Base-by-base conservation (phyloP, 2,888 invertebrate genomes). In the Hyposoter didymator region DNA sequence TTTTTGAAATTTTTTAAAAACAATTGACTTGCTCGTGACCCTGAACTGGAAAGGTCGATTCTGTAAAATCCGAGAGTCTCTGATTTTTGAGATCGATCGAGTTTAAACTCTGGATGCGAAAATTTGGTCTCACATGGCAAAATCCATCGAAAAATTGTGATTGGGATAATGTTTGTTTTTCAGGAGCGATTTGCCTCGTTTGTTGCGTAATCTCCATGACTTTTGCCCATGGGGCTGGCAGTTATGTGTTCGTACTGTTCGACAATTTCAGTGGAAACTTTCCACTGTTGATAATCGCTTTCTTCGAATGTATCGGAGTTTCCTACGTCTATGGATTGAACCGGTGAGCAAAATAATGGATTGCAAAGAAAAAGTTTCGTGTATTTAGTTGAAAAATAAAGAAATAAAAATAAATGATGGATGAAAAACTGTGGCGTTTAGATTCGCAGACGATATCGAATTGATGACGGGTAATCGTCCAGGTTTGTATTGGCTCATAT, bases 181-280 rank as follows among this genome's bases (percentile, higher is more conserved):
- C 90, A 95, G 95, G 95, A 76, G 94, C 94, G 0, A 94, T 99
- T 47, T 99, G 99, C 93, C 94, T 96, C 28, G 94, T 96, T 0
- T 98, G 98, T 94, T 98, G 98, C 92, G 80, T 96, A 4, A 95
- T 99, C 84, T 98, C 98, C 0, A 97, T 99, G 97, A 96, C 96
- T 1, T 99, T 99, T 92, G 98, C 98, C 0, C 98, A 99, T 90
- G 98, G 98, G 5, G 97, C 98, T 28, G 99, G 99, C 32, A 99
- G 97, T 93, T 99, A 99, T 92, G 97, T 99, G 55, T 99, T 99
- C 92, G 96, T 98, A 86, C 95, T 99, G 12, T 99, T 99, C 93
- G 99, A 99, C 92, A 97, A 97, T 95, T 99, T 98, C 94, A 98
- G 98, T 89, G 99, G 99, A 14, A 98, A 98, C 90, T 98, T 99